A percentile compares a stretch with the other conserved stretches of the same genome.
These are phyloP conservation scores for Grallaria varia DNA, from an alignment of 2,113 vertebrate genomes.

Conservation along the genomic window DNA sequence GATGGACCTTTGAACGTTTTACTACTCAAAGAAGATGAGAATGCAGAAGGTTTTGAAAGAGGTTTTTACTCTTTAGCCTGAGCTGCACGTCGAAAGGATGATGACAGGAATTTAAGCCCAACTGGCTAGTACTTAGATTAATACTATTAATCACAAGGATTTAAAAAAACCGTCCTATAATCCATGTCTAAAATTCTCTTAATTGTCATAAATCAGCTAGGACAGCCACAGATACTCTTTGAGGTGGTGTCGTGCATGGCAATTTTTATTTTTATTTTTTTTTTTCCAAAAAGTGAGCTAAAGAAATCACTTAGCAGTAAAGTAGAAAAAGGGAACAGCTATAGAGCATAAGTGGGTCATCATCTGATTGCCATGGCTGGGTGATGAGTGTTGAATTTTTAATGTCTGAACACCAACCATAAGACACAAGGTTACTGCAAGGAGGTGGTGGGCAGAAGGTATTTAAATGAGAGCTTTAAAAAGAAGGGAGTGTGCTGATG, in stretches of 20 bases:
- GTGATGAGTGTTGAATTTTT: neutral
- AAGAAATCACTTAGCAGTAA: neutral
- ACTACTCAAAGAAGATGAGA: neutral
- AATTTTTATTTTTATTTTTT: neutral
- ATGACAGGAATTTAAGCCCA: neutral
- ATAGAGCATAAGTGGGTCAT: neutral
- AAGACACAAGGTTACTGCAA: neutral
- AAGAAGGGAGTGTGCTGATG: neutral
- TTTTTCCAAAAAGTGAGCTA: neutral
- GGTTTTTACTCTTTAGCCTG: neutral
- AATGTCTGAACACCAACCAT: neutral
- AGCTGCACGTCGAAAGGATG: neutral
- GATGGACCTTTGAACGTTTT: neutral
- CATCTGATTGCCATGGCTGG: neutral
- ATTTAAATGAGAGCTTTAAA: neutral
- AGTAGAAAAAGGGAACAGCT: neutral
- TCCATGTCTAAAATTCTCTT: neutral
- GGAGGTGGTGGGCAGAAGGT: neutral
- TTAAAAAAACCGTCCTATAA: neutral
- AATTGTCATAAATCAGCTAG: neutral
- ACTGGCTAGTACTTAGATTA: neutral
- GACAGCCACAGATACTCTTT: neutral
- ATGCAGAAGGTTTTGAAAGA: neutral
- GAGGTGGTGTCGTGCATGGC: neutral
- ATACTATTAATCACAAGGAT: neutral